Conservation (phyloP, 2,113 vertebrate species). For the Myodes glareolus region DNA sequence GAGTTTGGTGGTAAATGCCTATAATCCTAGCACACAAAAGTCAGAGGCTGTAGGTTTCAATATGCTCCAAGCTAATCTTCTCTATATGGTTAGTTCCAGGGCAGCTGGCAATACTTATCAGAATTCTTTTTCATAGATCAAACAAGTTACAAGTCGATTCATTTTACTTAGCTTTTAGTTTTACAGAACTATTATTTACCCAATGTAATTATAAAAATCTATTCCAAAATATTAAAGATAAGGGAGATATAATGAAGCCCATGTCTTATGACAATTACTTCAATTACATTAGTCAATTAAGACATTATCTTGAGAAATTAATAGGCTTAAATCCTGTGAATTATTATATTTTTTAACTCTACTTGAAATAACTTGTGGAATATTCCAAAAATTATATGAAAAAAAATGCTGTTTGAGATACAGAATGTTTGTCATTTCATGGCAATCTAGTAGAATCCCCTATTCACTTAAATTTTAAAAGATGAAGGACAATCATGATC, state of each 20-base stretch:
- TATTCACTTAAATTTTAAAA: constrained; percentile 17
- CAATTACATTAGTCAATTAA: background rate
- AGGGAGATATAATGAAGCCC: background rate
- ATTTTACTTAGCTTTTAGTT: background rate
- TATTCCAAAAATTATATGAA: background rate
- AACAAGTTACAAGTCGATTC: background rate
- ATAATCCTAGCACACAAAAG: background rate
- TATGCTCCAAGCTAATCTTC: background rate
- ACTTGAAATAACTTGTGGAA: background rate
- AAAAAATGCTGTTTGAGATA: background rate
- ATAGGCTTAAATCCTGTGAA: background rate
- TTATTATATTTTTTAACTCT: background rate
- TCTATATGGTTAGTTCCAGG: background rate
- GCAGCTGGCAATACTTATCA: background rate
- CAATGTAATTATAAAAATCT: background rate
- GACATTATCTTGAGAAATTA: background rate
- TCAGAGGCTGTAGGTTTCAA: background rate
- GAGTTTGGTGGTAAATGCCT: background rate
- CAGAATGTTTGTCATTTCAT: background rate
- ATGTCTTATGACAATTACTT: background rate
- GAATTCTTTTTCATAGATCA: background rate
- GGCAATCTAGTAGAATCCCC: background rate
- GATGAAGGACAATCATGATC: background rate
- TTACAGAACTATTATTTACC: background rate
- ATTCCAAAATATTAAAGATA: background rate